phyloP scores from a whole-genome alignment of 2,888 invertebrate species.

The Steromphala cineraria region DNA sequence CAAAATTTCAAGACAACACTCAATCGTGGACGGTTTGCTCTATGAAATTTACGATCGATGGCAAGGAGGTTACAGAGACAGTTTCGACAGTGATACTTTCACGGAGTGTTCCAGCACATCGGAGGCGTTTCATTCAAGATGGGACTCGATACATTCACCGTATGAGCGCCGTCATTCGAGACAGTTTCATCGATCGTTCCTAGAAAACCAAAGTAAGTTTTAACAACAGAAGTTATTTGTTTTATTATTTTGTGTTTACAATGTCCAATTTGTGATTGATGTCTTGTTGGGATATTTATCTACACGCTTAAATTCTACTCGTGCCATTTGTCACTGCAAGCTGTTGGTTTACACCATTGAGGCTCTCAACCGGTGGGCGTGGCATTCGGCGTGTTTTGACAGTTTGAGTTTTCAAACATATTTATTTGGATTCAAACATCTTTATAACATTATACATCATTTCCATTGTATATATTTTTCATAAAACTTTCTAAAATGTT shows the following conservation, averaged over 20 bases:
- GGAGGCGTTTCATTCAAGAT: slow-evolving; percentile 59
- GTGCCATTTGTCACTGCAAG: too few relatives aligned
- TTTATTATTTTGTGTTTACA: too few relatives aligned
- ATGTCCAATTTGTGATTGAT: too few relatives aligned
- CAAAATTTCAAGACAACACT: slow-evolving; percentile 49
- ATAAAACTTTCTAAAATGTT: too few relatives aligned
- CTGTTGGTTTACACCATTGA: background rate
- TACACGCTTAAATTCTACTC: too few relatives aligned
- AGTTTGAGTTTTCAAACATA: too few relatives aligned
- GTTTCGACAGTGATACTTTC: slow-evolving; percentile 74
- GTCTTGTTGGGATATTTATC: background rate
- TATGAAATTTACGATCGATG: slow-evolving; percentile 73
- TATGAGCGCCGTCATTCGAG: slow-evolving; percentile 51
- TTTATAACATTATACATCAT: too few relatives aligned
- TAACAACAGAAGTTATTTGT: background rate
- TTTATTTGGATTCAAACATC: too few relatives aligned
- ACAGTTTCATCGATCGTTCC: slow-evolving; percentile 53
- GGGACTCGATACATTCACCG: slow-evolving; percentile 33
- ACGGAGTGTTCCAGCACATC: slow-evolving; percentile 73
- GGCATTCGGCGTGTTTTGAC: background rate
- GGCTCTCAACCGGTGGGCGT: background rate
- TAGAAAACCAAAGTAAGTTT: slow-evolving; percentile 67
- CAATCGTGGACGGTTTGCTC: slow-evolving; percentile 72
- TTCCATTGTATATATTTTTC: too few relatives aligned
- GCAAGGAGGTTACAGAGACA: slow-evolving; percentile 66